Evolutionary conservation across 2,888 invertebrate species (phyloP).

Genomic region (Linnaemya tessellans): DNA sequence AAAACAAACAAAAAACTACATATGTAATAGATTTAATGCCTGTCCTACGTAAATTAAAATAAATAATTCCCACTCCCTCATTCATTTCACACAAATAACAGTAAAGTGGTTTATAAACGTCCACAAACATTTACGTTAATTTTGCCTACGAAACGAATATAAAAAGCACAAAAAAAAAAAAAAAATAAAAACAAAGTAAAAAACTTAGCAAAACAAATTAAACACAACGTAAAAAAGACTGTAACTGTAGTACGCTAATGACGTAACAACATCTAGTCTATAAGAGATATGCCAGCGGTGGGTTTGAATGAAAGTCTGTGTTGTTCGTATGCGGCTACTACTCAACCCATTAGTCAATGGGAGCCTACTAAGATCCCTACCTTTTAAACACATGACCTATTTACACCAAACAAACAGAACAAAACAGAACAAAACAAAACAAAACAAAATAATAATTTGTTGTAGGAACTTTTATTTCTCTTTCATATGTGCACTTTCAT

Average conservation of each 20-base stretch:
- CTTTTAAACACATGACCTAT: neutral
- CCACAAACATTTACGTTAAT: constrained; percentile 26
- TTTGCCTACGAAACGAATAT: constrained; percentile 3
- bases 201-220: constrained; percentile 15
- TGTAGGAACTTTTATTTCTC: constrained; percentile 17
- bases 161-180: neutral
- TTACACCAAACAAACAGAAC: neutral
- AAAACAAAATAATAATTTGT: neutral
- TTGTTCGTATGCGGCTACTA: neutral
- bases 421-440: neutral
- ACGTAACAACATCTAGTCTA: constrained; percentile 54
- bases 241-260: constrained; percentile 66
- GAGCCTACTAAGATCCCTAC: constrained; percentile 27
- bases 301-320: neutral
- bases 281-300: neutral
- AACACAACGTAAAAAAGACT: constrained; percentile 15
- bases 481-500: neutral
- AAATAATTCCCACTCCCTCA: constrained; percentile 5
- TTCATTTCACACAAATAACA: neutral
- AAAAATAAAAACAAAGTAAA: neutral
- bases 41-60: constrained; percentile 14
- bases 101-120: constrained; percentile 21
- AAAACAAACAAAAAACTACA: neutral
- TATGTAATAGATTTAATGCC: constrained; percentile 35
- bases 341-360: constrained; percentile 13